Base-by-base conservation (phyloP, 2,797 vertebrate species). In the Craterocephalus amniculus region DNA sequence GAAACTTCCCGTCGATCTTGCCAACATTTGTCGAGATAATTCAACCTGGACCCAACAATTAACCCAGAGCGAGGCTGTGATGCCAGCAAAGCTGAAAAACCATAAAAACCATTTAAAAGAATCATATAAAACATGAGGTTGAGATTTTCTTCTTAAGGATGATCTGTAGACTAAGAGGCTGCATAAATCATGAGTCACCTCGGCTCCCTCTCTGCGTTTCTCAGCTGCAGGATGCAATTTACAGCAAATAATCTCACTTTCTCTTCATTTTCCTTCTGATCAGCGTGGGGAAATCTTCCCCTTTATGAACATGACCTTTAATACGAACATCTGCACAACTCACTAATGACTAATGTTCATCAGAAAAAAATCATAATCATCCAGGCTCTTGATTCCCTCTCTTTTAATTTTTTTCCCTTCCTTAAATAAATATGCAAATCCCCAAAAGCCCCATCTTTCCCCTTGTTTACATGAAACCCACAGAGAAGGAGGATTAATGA, bases 221-320 rank as follows among this genome's bases (percentile, higher is more conserved):
- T 26, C 22, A 58, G 78, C 71, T 57, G 13, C 55, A 62, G 32
- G 56, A 69, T 62, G 36, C 36, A 70, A 56, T 83, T 74, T 55
- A 38, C 31, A 63, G 54, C 8, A 52, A 62, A 82, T 70, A 27
- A 61, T 65, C 54, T 67, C 52, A 62, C 62, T 79, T 76, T 67
- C 60, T 74, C 58, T 67, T 22, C 2, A 38, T 48, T 72, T 79
- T 67, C 63, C 71, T 66, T n/a, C 69, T 63, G 65, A 70, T 10
- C 48, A 35, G 26, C 34, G 0, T 36, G 14, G 58, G n/a, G 27
- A 24, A 63, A 70, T 29, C 36, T 38, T 61, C 66, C 58, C 18
- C 49, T 10, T 52, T 20, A 57, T 56, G 67, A 66, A 56, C 12
- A 26, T 40, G 57, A 48, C 43, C 35, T 34, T 38, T 32, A 35